Conservation (phyloP, 2,888 invertebrate genomes). For the Tipula lateralis region DNA sequence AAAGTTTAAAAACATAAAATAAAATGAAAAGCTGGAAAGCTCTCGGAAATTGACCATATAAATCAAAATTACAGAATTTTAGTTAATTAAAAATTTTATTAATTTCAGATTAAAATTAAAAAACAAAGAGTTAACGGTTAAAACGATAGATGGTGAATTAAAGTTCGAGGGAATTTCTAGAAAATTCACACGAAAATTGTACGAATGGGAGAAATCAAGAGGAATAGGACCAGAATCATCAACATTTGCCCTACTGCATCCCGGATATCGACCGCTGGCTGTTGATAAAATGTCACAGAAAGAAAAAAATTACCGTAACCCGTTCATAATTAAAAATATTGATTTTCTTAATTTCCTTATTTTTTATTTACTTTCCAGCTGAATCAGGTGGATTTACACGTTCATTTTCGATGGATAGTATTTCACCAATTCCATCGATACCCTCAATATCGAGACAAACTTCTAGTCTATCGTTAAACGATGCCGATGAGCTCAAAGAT, state of each 20-base stretch:
- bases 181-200: conserved; percentile 82
- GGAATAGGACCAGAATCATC: conserved; percentile 82
- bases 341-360: conserved; percentile 41
- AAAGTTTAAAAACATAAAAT: too few species aligned
- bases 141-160: conserved; percentile 76
- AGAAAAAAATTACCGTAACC: conserved; percentile 28
- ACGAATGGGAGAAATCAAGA: conserved; percentile 87
- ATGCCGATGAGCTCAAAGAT: conserved; percentile 62
- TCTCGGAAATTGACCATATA: too few species aligned
- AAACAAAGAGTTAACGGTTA: conserved; percentile 68
- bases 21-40: too few species aligned
- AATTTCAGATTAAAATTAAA: not conserved
- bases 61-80: not conserved
- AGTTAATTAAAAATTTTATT: too few species aligned
- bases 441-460: conserved; percentile 59
- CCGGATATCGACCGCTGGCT: conserved; percentile 51
- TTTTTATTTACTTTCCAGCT: conserved; percentile 36
- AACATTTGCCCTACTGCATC: conserved; percentile 71
- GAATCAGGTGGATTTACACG: conserved; percentile 55
- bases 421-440: conserved; percentile 53
- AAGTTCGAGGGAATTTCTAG: conserved; percentile 82
- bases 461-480: conserved; percentile 69
- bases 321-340: not conserved
- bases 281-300: conserved; percentile 46
- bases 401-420: conserved; percentile 73